A percentile compares a stretch with the other conserved stretches of the same genome.
phyloP scores from a whole-genome alignment of 2,888 invertebrate species.

The Petrophora chlorosata region DNA sequence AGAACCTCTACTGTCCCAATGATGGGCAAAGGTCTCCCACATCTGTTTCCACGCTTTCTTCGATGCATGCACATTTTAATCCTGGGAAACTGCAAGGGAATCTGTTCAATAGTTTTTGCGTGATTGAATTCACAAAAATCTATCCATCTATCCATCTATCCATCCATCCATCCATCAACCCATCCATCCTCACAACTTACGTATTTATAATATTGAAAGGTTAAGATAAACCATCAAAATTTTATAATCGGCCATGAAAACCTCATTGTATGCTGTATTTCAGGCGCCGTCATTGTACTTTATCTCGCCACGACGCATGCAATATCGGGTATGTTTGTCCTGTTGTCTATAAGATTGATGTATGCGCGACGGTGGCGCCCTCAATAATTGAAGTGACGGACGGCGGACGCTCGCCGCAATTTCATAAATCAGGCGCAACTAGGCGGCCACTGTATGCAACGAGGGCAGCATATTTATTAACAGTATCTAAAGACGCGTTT shows the following conservation, averaged over 20 bases:
- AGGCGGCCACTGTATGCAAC: slow-evolving; percentile 22
- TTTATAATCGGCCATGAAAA: background rate
- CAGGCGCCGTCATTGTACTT: background rate
- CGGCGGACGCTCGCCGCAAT: slow-evolving; percentile 39
- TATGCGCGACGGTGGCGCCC: slow-evolving; percentile 45
- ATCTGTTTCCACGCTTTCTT: too few species aligned
- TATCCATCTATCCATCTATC: too few species aligned
- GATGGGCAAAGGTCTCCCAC: too few species aligned
- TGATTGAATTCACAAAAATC: too few species aligned
- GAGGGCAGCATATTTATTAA: background rate
- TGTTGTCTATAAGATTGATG: slow-evolving; percentile 63
- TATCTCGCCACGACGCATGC: slow-evolving; percentile 7
- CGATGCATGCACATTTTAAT: too few species aligned
- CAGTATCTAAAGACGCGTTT: background rate
- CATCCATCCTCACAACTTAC: too few species aligned
- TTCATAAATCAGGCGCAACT: slow-evolving; percentile 59
- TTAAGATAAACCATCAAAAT: too few species aligned
- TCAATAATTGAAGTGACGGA: slow-evolving; percentile 58
- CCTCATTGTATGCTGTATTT: background rate
- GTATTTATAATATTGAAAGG: too few species aligned
- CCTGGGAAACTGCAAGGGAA: too few species aligned
- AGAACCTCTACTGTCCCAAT: too few species aligned
- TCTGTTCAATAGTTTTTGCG: too few species aligned
- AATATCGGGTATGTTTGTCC: slow-evolving; percentile 32
- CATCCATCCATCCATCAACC: too few species aligned